Evolutionary conservation across 2,797 vertebrate species (phyloP), one percentile per base, ranked within the genome.

Genomic region (Pantherophis vulpinus): DNA sequence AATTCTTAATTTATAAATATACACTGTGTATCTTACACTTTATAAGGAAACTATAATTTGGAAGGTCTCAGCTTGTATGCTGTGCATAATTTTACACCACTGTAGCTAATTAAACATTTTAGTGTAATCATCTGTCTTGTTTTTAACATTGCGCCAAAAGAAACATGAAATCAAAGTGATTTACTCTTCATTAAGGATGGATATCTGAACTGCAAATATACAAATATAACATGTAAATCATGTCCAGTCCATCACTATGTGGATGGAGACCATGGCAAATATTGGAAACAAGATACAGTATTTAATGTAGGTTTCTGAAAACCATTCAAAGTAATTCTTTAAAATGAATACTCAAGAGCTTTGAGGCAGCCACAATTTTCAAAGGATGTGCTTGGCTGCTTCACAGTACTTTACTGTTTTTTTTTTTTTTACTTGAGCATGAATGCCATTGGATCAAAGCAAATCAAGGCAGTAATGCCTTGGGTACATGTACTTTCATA

Each of bases 1-100:
- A 87, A 93, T 66, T 66, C 88, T 93, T 93, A 93, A 93, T 93
- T 86, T 90, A 93, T 90, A 93, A 93, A 86, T 93, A 93, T 60
- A 55, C 79, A 87, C 58, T 90, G 74, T 86, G 74, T 23, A 58
- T 89, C 92, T 92, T 83, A 89, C 42, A 92, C 88, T 92, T 92
- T 89, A 89, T 92, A 70, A 86, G 87, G 58, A n/a, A 89, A 23
- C 59, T 93, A 86, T 86, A 56, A 93, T 93, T 93, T 93, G 23
- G 88, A 86, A 93, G n/a, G 47, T 86, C 59, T 93, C 74, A 56
- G 58, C 32, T 93, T 90, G 74, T 55, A 63, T 29, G 58, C n/a
- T 90, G 29, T 66, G 88, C 58, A 90, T 90, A 86, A 93, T 86
- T 86, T 86, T 92, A 90, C 60, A 66, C 60, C 60, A 86, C 16